These are phyloP conservation scores for Diprion similis DNA, from an alignment of 1,140 invertebrate genomes.

Conservation along the genomic window DNA sequence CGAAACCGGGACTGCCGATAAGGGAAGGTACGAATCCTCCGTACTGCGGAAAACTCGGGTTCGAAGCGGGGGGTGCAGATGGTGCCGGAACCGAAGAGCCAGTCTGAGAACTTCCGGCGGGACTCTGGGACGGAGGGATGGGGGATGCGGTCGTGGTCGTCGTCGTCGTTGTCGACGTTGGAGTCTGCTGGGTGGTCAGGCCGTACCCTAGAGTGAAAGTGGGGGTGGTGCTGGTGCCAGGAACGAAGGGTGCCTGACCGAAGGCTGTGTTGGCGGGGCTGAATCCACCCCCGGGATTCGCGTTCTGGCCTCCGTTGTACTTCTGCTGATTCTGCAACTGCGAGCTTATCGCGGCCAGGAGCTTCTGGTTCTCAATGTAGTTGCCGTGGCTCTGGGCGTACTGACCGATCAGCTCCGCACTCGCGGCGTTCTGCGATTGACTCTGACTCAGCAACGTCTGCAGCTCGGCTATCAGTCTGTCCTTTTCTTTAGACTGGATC, in stretches of 20 bases:
- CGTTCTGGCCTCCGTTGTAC: background rate
- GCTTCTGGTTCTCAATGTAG: slow-evolving; percentile 36
- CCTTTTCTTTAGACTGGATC: slow-evolving; percentile 51
- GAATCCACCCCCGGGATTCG: background rate
- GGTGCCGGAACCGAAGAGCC: slow-evolving; percentile 16
- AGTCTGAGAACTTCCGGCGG: slow-evolving; percentile 22
- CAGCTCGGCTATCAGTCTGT: slow-evolving; percentile 50
- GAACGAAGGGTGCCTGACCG: slow-evolving; percentile 34
- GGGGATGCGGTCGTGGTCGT: slow-evolving; percentile 21
- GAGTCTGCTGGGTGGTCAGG: slow-evolving; percentile 25
- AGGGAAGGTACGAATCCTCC: slow-evolving; percentile 42
- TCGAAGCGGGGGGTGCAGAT: slow-evolving; percentile 13
- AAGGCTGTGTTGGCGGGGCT: slow-evolving; percentile 26
- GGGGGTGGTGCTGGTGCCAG: slow-evolving; percentile 32
- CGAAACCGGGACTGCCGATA: slow-evolving; percentile 32
- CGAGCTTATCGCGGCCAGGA: slow-evolving; percentile 31
- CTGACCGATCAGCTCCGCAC: slow-evolving; percentile 29
- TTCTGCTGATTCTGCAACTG: slow-evolving; percentile 20
- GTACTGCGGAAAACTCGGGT: slow-evolving; percentile 35
- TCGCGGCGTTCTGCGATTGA: slow-evolving; percentile 28
- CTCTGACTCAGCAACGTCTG: slow-evolving; percentile 38
- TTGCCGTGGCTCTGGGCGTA: slow-evolving; percentile 41
- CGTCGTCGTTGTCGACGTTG: slow-evolving; percentile 23
- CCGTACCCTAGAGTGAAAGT: slow-evolving; percentile 38
- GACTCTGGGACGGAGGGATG: slow-evolving; percentile 21